phyloP scores from a whole-genome alignment of 2,888 invertebrate species.

The Scrobipalpa atriplicella region DNA sequence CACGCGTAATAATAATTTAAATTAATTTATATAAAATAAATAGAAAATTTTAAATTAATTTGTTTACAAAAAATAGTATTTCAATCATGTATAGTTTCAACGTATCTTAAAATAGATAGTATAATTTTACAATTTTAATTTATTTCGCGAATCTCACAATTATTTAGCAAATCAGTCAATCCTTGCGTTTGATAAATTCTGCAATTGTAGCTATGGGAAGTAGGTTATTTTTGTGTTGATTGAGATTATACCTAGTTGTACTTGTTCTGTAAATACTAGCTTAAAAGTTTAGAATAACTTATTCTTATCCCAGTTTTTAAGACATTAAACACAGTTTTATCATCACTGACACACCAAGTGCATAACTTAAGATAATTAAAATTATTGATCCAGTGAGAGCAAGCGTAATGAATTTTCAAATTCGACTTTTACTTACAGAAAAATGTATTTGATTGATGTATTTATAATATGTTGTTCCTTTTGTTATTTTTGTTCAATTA shows the following conservation, averaged over 20 bases:
- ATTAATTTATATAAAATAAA: too few species aligned
- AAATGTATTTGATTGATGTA: background rate
- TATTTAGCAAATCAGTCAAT: conserved; percentile 21
- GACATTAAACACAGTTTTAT: conserved; percentile 48
- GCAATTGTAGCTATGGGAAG: conserved; percentile 66
- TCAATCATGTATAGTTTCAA: too few species aligned
- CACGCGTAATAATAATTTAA: too few species aligned
- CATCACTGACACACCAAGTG: conserved; percentile 25
- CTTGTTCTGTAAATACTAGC: conserved; percentile 73
- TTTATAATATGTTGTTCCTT: background rate
- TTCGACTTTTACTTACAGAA: background rate
- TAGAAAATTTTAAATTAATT: too few species aligned
- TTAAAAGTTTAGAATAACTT: conserved; percentile 60
- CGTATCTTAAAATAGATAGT: too few species aligned
- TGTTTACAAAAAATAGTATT: too few species aligned
- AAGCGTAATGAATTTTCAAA: background rate
- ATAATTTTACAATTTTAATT: background rate
- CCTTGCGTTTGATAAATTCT: conserved; percentile 17
- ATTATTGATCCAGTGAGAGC: background rate
- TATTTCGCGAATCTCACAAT: conserved; percentile 54
- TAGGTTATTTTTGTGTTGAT: conserved; percentile 64
- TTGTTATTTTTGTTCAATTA: background rate
- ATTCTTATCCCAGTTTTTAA: conserved; percentile 60
- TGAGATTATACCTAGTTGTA: conserved; percentile 77
- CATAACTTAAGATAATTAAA: background rate